These are phyloP conservation scores for Drosophila elegans DNA, from an alignment of 1,140 invertebrate species.

Conservation along the genomic window DNA sequence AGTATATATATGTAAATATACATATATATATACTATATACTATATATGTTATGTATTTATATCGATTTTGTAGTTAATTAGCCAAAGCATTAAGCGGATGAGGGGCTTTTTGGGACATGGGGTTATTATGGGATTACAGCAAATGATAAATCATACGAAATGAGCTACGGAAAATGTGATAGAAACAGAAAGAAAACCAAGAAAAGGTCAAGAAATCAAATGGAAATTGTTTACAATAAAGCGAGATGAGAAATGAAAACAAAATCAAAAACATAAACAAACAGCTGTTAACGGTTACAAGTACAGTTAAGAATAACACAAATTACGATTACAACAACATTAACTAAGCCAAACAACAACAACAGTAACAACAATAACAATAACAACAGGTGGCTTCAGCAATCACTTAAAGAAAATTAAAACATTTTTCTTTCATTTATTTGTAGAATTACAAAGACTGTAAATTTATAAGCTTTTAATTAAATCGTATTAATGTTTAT, in stretches of 20 bases:
- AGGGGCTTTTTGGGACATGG: neutral
- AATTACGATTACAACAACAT: slow-evolving; percentile 46
- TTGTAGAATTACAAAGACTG: too few species aligned
- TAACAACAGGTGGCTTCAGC: slow-evolving; percentile 48
- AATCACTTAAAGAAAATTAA: neutral
- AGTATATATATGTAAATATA: neutral
- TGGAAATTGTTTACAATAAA: slow-evolving; percentile 19
- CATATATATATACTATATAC: neutral
- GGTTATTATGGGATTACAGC: slow-evolving; percentile 18
- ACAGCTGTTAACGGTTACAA: slow-evolving; percentile 44
- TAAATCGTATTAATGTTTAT: too few species aligned
- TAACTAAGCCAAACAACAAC: slow-evolving; percentile 42
- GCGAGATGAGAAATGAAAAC: slow-evolving; percentile 28
- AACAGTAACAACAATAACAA: slow-evolving; percentile 20
- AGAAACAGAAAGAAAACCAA: slow-evolving; percentile 8
- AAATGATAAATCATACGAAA: slow-evolving; percentile 43
- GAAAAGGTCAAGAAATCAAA: neutral
- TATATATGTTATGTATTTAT: slow-evolving; percentile 28
- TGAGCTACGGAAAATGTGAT: slow-evolving; percentile 9
- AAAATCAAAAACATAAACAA: slow-evolving; percentile 43
- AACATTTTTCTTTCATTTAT: too few species aligned
- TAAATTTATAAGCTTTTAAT: too few species aligned
- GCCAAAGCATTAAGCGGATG: slow-evolving; percentile 36
- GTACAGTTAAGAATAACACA: slow-evolving; percentile 47
- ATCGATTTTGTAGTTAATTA: slow-evolving; percentile 42